Conservation (phyloP, 2,113 vertebrate genomes). For the Eleginops maclovinus region DNA sequence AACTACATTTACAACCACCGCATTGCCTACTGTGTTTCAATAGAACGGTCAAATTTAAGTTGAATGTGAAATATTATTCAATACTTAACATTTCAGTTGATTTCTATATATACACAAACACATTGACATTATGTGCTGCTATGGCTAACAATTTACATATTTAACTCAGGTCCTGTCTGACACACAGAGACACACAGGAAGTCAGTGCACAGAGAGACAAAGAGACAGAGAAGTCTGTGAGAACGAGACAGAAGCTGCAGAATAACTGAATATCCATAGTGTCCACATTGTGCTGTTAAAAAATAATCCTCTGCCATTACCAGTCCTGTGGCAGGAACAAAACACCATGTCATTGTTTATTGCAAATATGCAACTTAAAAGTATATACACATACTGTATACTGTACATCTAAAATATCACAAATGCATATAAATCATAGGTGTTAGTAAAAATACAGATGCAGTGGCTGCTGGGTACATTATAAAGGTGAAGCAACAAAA, state of each 20-base stretch:
- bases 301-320: conserved; percentile 48
- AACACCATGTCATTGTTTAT: conserved; percentile 34
- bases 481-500: conserved; percentile 52
- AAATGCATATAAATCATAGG: conserved; percentile 84
- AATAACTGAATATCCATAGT: conserved; percentile 19
- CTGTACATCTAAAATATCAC: conserved; percentile 88
- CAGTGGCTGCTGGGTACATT: conserved; percentile 79
- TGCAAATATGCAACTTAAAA: conserved; percentile 69
- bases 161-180: conserved; percentile 51
- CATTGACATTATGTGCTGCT: conserved; percentile 38
- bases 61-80: conserved; percentile 15
- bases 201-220: conserved; percentile 64
- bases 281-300: conserved; percentile 44
- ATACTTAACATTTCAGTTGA: conserved; percentile 23
- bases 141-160: conserved; percentile 51
- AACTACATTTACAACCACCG: conserved; percentile 48
- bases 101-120: conserved; percentile 48
- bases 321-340: conserved; percentile 68
- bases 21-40: conserved; percentile 4
- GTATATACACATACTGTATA: conserved; percentile 86
- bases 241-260: conserved; percentile 33
- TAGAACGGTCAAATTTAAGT: conserved; percentile 7
- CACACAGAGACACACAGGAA: conserved; percentile 46
- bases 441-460: conserved; percentile 84
- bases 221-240: not conserved